A percentile compares a stretch with the other conserved stretches of the same genome.
These are phyloP conservation scores for Chlorops oryzae DNA, from an alignment of 1,140 invertebrate species.

Conservation along the genomic window DNA sequence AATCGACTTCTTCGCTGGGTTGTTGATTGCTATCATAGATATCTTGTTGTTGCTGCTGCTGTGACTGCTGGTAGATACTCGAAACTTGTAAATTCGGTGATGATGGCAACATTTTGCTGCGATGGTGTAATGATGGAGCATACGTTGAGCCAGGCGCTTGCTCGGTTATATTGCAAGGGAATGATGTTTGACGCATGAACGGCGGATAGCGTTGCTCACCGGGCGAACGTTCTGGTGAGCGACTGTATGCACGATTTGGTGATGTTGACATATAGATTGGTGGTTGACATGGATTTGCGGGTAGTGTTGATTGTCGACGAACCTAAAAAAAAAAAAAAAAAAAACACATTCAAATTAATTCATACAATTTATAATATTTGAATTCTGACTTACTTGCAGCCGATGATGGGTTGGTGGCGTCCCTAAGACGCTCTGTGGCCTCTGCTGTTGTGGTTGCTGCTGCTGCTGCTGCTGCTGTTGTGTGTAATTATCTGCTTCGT, in stretches of 20 bases:
- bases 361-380: no score
- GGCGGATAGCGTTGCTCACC: constrained; percentile 45
- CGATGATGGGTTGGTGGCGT: constrained; percentile 33
- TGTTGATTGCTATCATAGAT: constrained; percentile 5
- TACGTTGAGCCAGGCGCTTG: constrained; percentile 24
- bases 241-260: constrained; percentile 42
- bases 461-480: constrained; percentile 24
- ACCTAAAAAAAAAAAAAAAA: no score
- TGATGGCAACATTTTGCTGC: constrained; percentile 26
- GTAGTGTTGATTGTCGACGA: constrained; percentile 44
- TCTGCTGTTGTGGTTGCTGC: constrained; percentile 20
- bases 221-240: constrained; percentile 42
- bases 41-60: no score
- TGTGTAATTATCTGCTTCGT: constrained; percentile 39
- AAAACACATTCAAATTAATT: no score
- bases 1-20: constrained; percentile 30
- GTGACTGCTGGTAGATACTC: no score
- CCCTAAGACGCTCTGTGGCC: constrained; percentile 20
- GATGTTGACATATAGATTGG: constrained; percentile 45
- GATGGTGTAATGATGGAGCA: constrained; percentile 3
- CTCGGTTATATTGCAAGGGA: constrained; percentile 30
- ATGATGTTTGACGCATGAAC: constrained; percentile 43
- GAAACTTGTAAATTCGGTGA: no score
- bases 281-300: constrained; percentile 36
- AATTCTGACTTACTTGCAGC: constrained; percentile 20